phyloP scores from a whole-genome alignment of 1,140 invertebrate genomes.

The Venustaconcha ellipsiformis region DNA sequence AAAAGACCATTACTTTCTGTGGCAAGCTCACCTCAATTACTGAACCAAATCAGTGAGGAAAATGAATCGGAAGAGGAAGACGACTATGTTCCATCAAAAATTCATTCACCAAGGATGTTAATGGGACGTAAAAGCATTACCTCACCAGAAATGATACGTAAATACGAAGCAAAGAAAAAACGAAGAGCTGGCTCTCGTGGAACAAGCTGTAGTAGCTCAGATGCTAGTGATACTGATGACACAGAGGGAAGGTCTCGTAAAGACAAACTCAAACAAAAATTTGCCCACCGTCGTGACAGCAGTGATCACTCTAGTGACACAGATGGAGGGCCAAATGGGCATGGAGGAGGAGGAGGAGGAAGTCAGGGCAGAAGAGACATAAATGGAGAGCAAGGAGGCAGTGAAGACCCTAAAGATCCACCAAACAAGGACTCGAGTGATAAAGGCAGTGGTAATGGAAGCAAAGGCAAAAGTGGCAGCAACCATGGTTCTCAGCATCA shows the following conservation, averaged over 20 bases:
- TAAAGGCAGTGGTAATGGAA: conserved; percentile 33
- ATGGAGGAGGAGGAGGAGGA: conserved; percentile 36
- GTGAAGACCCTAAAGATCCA: conserved; percentile 9
- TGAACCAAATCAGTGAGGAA: conserved; percentile 83
- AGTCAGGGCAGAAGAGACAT: conserved; percentile 33
- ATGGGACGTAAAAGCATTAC: conserved; percentile 46
- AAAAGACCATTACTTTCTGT: conserved; percentile 70
- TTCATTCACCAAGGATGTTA: conserved; percentile 40
- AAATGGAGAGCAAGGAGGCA: conserved; percentile 44
- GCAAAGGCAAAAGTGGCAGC: conserved; percentile 28
- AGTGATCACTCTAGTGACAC: conserved; percentile 69
- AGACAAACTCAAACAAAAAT: conserved; percentile 76
- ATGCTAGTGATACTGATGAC: conserved; percentile 88
- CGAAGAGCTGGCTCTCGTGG: conserved; percentile 82
- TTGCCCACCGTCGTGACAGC: conserved; percentile 64
- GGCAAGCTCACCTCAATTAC: conserved; percentile 74
- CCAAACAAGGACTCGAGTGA: conserved; percentile 33
- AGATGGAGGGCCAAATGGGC: conserved; percentile 54
- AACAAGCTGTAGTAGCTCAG: conserved; percentile 89
- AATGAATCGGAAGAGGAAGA: conserved; percentile 70
- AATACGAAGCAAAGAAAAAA: conserved; percentile 74
- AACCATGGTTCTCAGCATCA: conserved; percentile 31
- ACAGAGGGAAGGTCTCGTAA: conserved; percentile 85
- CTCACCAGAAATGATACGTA: conserved; percentile 68
- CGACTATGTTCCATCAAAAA: conserved; percentile 54